Evolutionary conservation across 2,113 vertebrate species (phyloP).

Genomic region (Pipra filicauda): DNA sequence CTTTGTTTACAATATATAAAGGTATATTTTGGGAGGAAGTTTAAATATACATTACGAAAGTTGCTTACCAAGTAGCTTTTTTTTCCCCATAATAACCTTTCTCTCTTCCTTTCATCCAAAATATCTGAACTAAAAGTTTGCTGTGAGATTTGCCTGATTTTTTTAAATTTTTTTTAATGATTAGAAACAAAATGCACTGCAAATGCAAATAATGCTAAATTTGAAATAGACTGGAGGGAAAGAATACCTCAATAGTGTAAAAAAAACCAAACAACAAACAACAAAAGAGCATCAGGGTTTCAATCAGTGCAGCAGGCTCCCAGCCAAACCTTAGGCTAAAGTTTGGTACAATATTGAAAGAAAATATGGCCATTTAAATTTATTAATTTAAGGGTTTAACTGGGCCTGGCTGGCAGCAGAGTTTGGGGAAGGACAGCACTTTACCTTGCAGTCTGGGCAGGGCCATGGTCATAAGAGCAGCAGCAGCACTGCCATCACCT

Average conservation of each 20-base stretch:
- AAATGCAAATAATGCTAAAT: neutral
- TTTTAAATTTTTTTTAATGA: neutral
- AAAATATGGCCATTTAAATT: neutral
- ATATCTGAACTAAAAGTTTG: neutral
- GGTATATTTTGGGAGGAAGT: accelerated
- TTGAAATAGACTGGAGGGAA: neutral
- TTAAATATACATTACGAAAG: neutral
- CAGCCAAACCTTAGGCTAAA: neutral
- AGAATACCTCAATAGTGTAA: neutral
- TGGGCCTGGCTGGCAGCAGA: neutral
- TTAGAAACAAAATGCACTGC: accelerated
- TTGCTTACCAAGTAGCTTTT: neutral
- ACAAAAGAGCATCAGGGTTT: neutral
- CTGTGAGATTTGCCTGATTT: neutral
- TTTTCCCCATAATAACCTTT: neutral
- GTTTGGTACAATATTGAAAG: neutral
- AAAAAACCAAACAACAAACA: neutral
- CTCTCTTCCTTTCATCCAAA: neutral
- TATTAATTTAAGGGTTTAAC: neutral
- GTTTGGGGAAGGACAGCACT: no score
- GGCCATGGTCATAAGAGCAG: neutral
- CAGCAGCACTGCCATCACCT: accelerated
- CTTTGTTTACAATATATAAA: neutral
- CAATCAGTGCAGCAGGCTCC: neutral
- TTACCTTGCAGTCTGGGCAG: neutral